A percentile compares a stretch with the other conserved stretches of the same genome.
Evolutionary conservation across 1,140 invertebrate species (phyloP).

Genomic region (Hyphantria cunea): DNA sequence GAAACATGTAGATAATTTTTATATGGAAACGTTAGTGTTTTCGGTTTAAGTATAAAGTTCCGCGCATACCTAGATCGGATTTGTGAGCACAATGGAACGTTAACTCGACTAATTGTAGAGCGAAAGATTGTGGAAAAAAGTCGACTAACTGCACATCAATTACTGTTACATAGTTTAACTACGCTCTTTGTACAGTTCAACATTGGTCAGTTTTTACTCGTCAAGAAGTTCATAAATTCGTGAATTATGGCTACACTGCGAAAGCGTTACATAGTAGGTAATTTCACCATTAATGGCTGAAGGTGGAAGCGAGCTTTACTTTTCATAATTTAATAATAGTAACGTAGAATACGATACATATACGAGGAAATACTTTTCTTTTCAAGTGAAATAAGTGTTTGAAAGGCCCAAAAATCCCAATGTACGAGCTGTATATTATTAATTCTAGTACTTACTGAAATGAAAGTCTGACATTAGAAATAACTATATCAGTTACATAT

Average conservation of each 20-base stretch:
- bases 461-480: too few species aligned
- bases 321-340: too few species aligned
- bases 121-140: constrained; percentile 13
- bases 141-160: constrained; percentile 28
- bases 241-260: not conserved
- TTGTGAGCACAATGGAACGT: constrained; percentile 23
- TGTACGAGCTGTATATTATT: too few species aligned
- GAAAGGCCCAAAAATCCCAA: too few species aligned
- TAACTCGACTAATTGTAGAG: constrained; percentile 21
- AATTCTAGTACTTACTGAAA: too few species aligned
- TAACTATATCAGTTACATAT: too few species aligned
- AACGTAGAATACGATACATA: too few species aligned
- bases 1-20: constrained; percentile 30
- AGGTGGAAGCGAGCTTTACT: too few species aligned
- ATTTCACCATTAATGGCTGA: too few species aligned
- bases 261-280: too few species aligned
- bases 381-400: too few species aligned
- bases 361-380: too few species aligned
- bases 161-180: constrained; percentile 26
- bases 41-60: constrained; percentile 13
- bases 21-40: constrained; percentile 18
- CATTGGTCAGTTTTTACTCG: not conserved
- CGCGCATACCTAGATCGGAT: constrained; percentile 22
- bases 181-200: not conserved
- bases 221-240: not conserved